Conservation (phyloP, 2,113 vertebrate genomes). For the Myrmecophaga tridactyla region DNA sequence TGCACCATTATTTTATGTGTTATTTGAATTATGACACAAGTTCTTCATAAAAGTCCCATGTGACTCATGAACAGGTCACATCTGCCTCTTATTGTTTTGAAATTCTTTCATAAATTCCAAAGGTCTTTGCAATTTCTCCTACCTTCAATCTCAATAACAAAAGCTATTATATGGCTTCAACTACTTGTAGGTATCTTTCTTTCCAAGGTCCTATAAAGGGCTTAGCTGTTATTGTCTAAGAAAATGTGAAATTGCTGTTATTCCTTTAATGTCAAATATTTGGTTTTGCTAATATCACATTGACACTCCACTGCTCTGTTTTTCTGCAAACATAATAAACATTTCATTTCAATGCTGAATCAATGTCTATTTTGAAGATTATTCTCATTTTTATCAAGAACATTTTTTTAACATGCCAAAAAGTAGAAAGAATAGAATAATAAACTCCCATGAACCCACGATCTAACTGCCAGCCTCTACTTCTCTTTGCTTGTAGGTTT, state of each 20-base stretch:
- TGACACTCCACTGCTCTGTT: neutral
- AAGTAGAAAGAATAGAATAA: conserved; percentile 25
- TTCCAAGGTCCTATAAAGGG: neutral
- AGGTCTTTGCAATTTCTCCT: neutral
- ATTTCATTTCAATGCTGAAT: conserved; percentile 4
- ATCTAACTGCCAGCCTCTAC: neutral
- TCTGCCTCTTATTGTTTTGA: neutral
- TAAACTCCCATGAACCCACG: neutral
- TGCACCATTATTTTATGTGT: neutral
- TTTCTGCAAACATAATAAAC: neutral
- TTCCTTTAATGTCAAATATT: conserved; percentile 17
- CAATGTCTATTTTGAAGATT: neutral
- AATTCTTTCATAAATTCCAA: neutral
- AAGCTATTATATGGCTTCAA: neutral
- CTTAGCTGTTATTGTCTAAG: conserved; percentile 9
- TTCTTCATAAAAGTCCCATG: neutral
- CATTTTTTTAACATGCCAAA: conserved; percentile 2
- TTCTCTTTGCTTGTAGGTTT: neutral
- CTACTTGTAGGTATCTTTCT: neutral
- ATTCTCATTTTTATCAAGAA: neutral
- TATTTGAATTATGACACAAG: neutral
- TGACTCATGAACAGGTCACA: neutral
- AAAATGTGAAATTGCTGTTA: neutral
- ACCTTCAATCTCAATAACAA: neutral
- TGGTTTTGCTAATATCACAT: conserved; percentile 31